Percentiles rank a stretch among this genome's conserved stretches.
Evolutionary conservation across 2,888 invertebrate species (phyloP).

Genomic region (Spodoptera littoralis): DNA sequence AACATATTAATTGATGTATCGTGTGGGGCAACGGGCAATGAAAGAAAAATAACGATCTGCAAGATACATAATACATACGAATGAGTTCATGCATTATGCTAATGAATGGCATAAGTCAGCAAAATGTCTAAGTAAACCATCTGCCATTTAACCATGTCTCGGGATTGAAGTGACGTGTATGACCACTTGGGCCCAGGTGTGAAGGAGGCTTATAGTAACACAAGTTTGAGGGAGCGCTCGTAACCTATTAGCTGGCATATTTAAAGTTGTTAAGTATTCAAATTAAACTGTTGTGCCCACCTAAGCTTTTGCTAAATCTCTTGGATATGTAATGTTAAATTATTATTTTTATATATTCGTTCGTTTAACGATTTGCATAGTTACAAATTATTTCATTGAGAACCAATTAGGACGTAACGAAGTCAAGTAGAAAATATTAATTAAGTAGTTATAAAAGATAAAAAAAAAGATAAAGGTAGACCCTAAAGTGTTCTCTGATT

Average conservation of each 20-base stretch:
- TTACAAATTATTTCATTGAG: too few species aligned
- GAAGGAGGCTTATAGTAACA: constrained; percentile 21
- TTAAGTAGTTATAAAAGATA: too few species aligned
- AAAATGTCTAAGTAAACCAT: constrained; percentile 10
- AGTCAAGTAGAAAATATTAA: too few species aligned
- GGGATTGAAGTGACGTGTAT: constrained; percentile 16
- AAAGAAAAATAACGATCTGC: too few species aligned
- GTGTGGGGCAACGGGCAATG: too few species aligned
- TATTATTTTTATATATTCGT: too few species aligned
- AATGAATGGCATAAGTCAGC: constrained; percentile 12
- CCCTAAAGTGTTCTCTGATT: neutral
- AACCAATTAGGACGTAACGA: too few species aligned
- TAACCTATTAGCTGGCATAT: constrained; percentile 39
- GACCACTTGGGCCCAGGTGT: constrained; percentile 30
- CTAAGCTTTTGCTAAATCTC: neutral
- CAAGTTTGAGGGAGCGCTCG: constrained; percentile 27
- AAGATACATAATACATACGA: neutral
- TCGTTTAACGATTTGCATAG: too few species aligned
- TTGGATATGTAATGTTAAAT: too few species aligned
- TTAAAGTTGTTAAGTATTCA: constrained; percentile 9
- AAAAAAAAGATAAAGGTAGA: too few species aligned
- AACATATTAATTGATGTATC: too few species aligned
- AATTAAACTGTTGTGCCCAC: neutral
- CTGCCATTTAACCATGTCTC: constrained; percentile 28
- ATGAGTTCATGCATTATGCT: constrained; percentile 5